Evolutionary conservation across 2,797 vertebrate species (phyloP).

Genomic region (Spinibarbus caldwelli): DNA sequence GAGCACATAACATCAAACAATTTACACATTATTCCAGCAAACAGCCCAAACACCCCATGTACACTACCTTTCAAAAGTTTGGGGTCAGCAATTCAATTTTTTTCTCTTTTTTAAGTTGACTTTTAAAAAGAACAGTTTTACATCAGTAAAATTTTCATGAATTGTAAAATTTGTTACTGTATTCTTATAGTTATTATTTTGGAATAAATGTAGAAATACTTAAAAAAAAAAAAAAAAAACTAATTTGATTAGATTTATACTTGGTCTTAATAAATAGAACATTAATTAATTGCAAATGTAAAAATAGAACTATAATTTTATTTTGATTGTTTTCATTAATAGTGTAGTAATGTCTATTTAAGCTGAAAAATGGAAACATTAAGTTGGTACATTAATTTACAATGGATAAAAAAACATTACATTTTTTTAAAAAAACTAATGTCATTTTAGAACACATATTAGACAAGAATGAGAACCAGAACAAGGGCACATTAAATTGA

Average conservation of each 20-base stretch:
- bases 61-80: too few species aligned
- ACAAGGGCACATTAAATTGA: too few species aligned
- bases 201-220: background rate
- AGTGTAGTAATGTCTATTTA: background rate
- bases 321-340: background rate
- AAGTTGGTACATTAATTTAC: background rate
- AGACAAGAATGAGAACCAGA: too few species aligned
- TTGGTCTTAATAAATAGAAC: background rate
- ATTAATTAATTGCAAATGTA: too few species aligned
- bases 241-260: background rate
- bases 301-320: background rate
- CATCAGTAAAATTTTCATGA: background rate
- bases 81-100: too few species aligned
- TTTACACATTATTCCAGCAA: background rate
- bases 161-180: background rate
- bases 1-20: conserved; percentile 36
- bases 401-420: background rate
- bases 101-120: background rate
- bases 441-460: background rate
- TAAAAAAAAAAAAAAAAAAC: background rate
- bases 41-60: too few species aligned
- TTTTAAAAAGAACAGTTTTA: background rate
- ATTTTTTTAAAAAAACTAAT: too few species aligned
- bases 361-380: background rate
- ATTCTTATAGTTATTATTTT: background rate